Percentiles rank a stretch among this genome's conserved stretches.
These are phyloP conservation scores for Sphinx pinastri DNA, from an alignment of 2,888 invertebrate genomes.

Conservation along the genomic window DNA sequence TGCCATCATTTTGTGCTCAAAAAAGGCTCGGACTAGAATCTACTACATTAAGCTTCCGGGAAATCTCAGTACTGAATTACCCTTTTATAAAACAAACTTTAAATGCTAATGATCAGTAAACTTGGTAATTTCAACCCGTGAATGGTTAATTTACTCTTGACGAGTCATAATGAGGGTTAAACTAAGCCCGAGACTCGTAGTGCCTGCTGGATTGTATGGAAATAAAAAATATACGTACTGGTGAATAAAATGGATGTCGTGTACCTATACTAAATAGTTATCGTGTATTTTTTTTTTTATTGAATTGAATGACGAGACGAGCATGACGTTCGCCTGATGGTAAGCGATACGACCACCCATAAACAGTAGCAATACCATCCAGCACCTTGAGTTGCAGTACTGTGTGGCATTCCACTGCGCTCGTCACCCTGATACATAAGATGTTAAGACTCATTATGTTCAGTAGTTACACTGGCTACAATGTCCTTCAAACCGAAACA, in stretches of 20 bases:
- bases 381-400: too few relatives aligned
- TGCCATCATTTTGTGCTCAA: background rate
- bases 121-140: slow-evolving; percentile 13
- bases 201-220: slow-evolving; percentile 2
- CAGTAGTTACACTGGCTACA: too few relatives aligned
- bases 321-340: too few relatives aligned
- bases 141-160: slow-evolving; percentile 18
- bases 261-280: too few relatives aligned
- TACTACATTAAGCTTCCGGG: background rate
- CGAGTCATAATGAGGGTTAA: slow-evolving; percentile 2
- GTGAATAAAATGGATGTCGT: background rate
- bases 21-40: background rate
- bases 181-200: background rate
- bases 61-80: background rate
- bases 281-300: too few relatives aligned
- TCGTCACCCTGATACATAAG: too few relatives aligned
- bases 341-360: too few relatives aligned
- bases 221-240: background rate
- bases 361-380: too few relatives aligned
- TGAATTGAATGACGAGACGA: too few relatives aligned
- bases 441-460: too few relatives aligned
- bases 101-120: slow-evolving; percentile 14
- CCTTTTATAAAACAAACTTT: slow-evolving; percentile 2
- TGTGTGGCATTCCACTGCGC: too few relatives aligned
- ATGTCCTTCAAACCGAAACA: too few relatives aligned